Percentiles rank a stretch among this genome's conserved stretches.
phyloP scores from a whole-genome alignment of 2,797 vertebrate genomes.

The Poliocrania exsul region DNA sequence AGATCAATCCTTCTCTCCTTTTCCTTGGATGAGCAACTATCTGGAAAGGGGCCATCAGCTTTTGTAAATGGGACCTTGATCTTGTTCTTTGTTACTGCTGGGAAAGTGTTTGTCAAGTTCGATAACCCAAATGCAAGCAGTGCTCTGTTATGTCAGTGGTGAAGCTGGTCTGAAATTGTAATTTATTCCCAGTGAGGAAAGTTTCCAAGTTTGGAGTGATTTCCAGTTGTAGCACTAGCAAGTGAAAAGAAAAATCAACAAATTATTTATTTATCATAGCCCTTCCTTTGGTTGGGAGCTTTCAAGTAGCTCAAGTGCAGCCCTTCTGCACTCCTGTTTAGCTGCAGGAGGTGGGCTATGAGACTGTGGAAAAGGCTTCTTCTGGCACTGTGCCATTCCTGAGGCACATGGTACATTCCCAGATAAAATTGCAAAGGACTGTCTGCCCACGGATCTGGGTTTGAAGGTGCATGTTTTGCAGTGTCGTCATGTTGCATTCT shows the following conservation, averaged over 20 bases:
- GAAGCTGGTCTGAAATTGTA: not conserved
- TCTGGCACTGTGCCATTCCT: not conserved
- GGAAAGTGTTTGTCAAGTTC: not conserved
- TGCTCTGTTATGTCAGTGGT: not conserved
- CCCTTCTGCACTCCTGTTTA: not conserved
- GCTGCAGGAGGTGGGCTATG: not conserved
- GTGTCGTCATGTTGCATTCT: not conserved
- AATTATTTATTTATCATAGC: not conserved
- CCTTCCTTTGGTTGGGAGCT: not conserved
- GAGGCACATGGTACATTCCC: not conserved
- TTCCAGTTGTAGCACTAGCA: not conserved
- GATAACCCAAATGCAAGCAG: not conserved
- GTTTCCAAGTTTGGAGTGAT: not conserved
- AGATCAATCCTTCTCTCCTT: not conserved
- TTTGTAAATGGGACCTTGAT: conserved; percentile 13
- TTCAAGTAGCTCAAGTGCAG: not conserved
- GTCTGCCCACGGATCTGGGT: not conserved
- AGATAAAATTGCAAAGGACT: not conserved
- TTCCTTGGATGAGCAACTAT: conserved; percentile 7
- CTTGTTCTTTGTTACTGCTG: not conserved
- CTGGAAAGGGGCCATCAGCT: not conserved
- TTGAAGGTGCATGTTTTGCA: not conserved
- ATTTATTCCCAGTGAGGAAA: not conserved
- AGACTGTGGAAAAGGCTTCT: not conserved
- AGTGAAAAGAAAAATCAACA: not conserved